Evolutionary conservation across 2,888 invertebrate genomes (phyloP).

Genomic region (Julus scandinavius): DNA sequence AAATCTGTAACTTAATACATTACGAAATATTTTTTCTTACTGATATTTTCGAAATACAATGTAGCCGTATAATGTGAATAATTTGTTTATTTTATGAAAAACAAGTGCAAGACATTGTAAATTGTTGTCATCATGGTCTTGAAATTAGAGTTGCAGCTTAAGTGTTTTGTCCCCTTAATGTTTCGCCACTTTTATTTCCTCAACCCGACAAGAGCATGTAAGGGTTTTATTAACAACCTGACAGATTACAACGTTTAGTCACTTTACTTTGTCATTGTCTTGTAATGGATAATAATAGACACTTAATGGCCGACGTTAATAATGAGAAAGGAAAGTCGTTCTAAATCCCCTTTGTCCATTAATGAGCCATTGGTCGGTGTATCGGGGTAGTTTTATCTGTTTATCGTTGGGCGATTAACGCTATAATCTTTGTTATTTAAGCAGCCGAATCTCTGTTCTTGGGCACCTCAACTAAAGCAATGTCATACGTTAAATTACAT

Average conservation of each 20-base stretch:
- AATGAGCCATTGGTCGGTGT: background rate
- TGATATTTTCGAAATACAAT: no score
- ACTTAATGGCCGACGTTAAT: background rate
- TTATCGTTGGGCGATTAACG: background rate
- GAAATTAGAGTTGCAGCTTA: background rate
- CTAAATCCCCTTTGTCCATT: background rate
- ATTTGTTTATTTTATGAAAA: no score
- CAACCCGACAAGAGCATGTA: background rate
- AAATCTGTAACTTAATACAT: no score
- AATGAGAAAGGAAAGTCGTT: background rate
- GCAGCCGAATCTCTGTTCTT: background rate
- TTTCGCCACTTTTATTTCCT: background rate
- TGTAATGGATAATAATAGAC: background rate
- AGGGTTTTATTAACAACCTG: background rate
- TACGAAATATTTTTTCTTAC: no score
- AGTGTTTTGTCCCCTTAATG: background rate
- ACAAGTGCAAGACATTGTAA: background rate
- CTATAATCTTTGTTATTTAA: background rate
- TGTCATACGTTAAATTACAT: no score
- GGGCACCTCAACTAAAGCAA: background rate
- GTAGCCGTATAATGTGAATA: no score
- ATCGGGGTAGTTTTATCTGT: background rate
- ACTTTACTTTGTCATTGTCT: conserved; percentile 4
- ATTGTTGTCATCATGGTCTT: background rate
- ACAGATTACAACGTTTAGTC: background rate